phyloP scores from a whole-genome alignment of 2,888 invertebrate genomes.

The Sesamia inferens region DNA sequence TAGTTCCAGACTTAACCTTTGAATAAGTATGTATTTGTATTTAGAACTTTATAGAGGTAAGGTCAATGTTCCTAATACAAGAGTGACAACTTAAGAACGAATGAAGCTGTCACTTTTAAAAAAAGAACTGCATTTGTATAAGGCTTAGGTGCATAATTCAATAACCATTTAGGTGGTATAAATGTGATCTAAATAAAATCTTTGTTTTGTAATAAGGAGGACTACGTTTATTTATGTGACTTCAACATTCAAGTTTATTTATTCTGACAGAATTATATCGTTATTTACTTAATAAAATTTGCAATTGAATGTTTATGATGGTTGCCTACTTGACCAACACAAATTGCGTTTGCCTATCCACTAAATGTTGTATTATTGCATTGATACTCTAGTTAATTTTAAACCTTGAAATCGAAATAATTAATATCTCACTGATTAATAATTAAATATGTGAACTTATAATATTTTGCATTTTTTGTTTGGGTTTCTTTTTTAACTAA shows the following conservation, averaged over 20 bases:
- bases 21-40: too few species aligned
- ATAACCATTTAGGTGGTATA: too few species aligned
- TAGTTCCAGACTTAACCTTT: too few species aligned
- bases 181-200: too few species aligned
- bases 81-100: too few species aligned
- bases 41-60: too few species aligned
- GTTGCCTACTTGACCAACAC: too few species aligned
- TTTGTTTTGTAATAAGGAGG: too few species aligned
- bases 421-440: background rate
- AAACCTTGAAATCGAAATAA: slow-evolving; percentile 10
- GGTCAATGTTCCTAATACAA: too few species aligned
- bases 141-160: too few species aligned
- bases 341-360: background rate
- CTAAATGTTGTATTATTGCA: background rate
- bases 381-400: background rate
- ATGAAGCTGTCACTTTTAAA: too few species aligned
- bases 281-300: background rate
- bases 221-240: background rate
- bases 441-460: background rate
- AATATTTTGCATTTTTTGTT: background rate
- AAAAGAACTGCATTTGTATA: too few species aligned
- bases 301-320: background rate
- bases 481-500: background rate
- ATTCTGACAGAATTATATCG: background rate
- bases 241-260: background rate